Conservation (phyloP, 2,113 vertebrate species). For the Columba janthina region DNA sequence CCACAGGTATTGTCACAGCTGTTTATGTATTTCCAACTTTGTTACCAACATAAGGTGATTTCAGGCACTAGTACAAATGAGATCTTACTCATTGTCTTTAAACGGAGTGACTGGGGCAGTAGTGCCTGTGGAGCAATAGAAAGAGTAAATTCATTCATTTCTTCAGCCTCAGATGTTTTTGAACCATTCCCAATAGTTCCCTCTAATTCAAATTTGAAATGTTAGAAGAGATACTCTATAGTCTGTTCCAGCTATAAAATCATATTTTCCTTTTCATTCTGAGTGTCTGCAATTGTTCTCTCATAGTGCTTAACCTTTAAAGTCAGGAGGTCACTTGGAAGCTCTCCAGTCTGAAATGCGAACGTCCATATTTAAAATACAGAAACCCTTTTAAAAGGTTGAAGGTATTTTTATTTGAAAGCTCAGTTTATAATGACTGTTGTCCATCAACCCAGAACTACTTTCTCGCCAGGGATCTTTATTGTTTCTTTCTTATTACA, state of each 20-base stretch:
- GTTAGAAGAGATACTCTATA: slow-evolving; percentile 48
- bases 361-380: slow-evolving; percentile 73
- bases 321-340: slow-evolving; percentile 68
- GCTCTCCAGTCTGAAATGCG: slow-evolving; percentile 65
- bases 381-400: slow-evolving; percentile 65
- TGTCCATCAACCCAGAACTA: slow-evolving; percentile 64
- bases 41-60: neutral
- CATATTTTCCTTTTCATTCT: slow-evolving; percentile 46
- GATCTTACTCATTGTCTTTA: neutral
- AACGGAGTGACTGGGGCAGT: neutral
- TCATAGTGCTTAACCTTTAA: slow-evolving; percentile 46
- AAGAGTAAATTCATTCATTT: slow-evolving; percentile 28
- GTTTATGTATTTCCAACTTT: neutral
- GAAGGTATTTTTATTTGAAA: slow-evolving; percentile 75
- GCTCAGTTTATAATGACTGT: slow-evolving; percentile 66
- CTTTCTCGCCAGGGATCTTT: slow-evolving; percentile 70
- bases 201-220: slow-evolving; percentile 53
- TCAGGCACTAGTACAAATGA: neutral
- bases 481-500: slow-evolving; percentile 74
- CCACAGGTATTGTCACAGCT: neutral
- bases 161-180: neutral
- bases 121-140: neutral
- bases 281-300: slow-evolving; percentile 52
- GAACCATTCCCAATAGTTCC: slow-evolving; percentile 8
- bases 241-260: slow-evolving; percentile 56